Evolutionary conservation across 2,113 vertebrate genomes (phyloP).

Genomic region (Trachemys scripta): DNA sequence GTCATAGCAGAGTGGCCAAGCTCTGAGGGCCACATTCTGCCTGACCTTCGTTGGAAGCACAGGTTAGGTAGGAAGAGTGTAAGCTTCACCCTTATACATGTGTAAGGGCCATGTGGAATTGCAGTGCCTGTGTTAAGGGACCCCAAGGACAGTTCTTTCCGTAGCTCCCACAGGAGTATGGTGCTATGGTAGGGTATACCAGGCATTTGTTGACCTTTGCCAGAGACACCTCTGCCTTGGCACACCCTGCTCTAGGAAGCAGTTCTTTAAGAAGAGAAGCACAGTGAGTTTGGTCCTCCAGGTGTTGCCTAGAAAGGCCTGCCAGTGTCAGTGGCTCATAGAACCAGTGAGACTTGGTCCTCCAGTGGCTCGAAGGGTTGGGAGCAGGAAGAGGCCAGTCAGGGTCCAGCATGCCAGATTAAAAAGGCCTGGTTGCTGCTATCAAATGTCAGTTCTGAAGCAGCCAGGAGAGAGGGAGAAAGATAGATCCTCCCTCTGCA

Average conservation of each 20-base stretch:
- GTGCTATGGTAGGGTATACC: background rate
- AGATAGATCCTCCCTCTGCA: background rate
- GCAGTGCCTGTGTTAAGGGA: background rate
- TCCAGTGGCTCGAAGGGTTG: background rate
- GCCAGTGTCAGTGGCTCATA: background rate
- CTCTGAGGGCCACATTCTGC: background rate
- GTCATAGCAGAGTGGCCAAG: background rate
- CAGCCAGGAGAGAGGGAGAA: background rate
- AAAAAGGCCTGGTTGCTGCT: background rate
- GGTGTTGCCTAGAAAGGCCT: background rate
- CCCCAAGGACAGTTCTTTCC: background rate
- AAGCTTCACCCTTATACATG: background rate
- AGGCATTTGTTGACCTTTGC: background rate
- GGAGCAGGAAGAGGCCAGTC: background rate
- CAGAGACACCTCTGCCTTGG: background rate
- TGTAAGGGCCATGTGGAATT: background rate
- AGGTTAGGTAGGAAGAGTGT: background rate
- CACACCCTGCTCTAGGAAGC: background rate
- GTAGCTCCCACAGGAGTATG: background rate
- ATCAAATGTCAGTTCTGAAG: background rate
- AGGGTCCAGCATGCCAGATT: background rate
- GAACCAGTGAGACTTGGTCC: background rate
- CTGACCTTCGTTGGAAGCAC: background rate
- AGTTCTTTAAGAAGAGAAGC: background rate
- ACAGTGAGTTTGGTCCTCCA: background rate